A percentile compares a stretch with the other conserved stretches of the same genome.
Conservation (phyloP, 1,140 invertebrate species). For the Zelostemma sp. region DNA sequence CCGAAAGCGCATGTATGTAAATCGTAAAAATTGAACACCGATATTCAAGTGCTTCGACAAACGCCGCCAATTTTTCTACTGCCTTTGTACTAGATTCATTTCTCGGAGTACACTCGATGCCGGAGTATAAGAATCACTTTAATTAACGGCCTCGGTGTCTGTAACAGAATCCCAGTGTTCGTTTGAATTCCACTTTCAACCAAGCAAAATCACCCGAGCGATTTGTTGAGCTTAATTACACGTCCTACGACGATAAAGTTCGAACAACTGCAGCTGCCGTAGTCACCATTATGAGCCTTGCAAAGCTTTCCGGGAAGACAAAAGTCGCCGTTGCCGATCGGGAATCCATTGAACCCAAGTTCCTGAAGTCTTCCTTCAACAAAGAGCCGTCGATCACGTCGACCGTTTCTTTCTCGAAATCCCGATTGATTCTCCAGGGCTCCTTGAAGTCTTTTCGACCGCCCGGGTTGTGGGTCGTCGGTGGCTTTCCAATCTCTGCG, state of each 20-base stretch:
- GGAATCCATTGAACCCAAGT: constrained; percentile 57
- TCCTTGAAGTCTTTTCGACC: constrained; percentile 61
- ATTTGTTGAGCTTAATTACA: constrained; percentile 49
- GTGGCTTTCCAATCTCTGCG: constrained; percentile 58
- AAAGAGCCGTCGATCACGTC: constrained; percentile 60
- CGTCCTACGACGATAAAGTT: constrained; percentile 52
- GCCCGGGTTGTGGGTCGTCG: constrained; percentile 56
- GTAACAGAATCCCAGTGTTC: constrained; percentile 41
- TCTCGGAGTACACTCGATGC: constrained; percentile 16
- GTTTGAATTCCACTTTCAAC: constrained; percentile 46
- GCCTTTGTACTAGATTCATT: constrained; percentile 19
- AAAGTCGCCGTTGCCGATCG: constrained; percentile 60
- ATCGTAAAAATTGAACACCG: not conserved
- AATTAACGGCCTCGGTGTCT: constrained; percentile 42
- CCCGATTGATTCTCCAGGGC: constrained; percentile 56
- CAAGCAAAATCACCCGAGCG: constrained; percentile 41
- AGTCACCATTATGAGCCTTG: constrained; percentile 42
- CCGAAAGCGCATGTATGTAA: too few species aligned
- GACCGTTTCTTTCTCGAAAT: constrained; percentile 54
- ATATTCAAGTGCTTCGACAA: not conserved
- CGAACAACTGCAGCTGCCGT: constrained; percentile 46
- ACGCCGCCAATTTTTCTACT: constrained; percentile 33
- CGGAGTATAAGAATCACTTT: constrained; percentile 40
- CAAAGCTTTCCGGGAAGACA: constrained; percentile 44
- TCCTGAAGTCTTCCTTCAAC: constrained; percentile 53